These are phyloP conservation scores for Calidris pygmaea DNA, from an alignment of 2,113 vertebrate genomes.

Conservation along the genomic window DNA sequence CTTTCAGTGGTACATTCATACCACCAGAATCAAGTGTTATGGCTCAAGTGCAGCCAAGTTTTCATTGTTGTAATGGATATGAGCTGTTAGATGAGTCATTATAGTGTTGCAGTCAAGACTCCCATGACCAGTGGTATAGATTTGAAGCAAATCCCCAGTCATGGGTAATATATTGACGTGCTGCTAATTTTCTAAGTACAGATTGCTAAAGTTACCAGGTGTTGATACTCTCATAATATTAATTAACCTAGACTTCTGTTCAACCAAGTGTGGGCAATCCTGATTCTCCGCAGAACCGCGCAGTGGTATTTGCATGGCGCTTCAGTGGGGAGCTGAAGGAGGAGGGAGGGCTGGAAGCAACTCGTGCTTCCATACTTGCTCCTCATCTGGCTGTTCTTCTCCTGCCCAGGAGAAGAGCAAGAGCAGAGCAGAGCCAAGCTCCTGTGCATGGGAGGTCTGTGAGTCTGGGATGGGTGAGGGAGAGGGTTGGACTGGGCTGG, in stretches of 20 bases:
- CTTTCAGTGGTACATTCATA: neutral
- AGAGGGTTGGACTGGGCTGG: neutral
- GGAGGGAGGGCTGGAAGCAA: neutral
- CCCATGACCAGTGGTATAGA: neutral
- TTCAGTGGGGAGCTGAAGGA: neutral
- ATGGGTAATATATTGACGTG: neutral
- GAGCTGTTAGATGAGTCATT: neutral
- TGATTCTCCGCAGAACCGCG: neutral
- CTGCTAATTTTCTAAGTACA: neutral
- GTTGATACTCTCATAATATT: neutral
- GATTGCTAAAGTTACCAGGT: neutral
- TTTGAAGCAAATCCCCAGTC: neutral
- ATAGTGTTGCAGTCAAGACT: neutral
- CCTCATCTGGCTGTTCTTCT: neutral
- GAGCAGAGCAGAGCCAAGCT: neutral
- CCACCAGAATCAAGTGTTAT: neutral
- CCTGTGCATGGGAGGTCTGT: neutral
- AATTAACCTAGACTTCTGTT: neutral
- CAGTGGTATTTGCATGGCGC: neutral
- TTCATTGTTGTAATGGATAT: neutral
- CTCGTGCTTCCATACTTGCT: fast-evolving
- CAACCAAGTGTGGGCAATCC: neutral
- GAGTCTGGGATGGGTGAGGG: neutral
- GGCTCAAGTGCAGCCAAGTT: neutral
- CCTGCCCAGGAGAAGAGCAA: neutral